phyloP scores from a whole-genome alignment of 2,797 vertebrate species.

The Dendrocincla tyrannina region DNA sequence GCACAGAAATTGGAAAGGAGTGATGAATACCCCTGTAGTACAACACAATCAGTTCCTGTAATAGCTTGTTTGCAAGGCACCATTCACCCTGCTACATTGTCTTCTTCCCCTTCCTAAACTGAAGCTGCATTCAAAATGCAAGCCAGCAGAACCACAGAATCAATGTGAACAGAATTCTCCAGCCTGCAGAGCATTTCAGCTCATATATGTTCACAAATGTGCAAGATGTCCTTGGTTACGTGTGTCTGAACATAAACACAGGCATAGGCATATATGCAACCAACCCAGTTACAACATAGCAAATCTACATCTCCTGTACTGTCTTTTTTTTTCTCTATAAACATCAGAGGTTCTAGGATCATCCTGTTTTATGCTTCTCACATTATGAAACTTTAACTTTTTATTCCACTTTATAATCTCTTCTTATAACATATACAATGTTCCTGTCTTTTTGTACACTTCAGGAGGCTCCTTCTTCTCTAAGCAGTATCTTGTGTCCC shows the following conservation, averaged over 20 bases:
- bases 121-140: neutral
- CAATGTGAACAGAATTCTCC: neutral
- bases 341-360: neutral
- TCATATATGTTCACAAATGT: neutral
- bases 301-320: neutral
- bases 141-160: neutral
- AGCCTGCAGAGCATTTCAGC: neutral
- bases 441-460: neutral
- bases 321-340: neutral
- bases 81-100: neutral
- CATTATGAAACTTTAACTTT: neutral
- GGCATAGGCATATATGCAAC: neutral
- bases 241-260: neutral
- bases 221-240: neutral
- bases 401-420: neutral
- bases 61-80: neutral
- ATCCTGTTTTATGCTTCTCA: neutral
- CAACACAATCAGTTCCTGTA: neutral
- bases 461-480: neutral
- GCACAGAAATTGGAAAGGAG: neutral
- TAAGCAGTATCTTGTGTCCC: neutral
- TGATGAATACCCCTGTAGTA: neutral
- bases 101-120: neutral
- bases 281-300: neutral
- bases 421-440: neutral